Evolutionary conservation across 2,113 vertebrate species (phyloP), one percentile per base, ranked within the genome.

Genomic region (Engystomops pustulosus): DNA sequence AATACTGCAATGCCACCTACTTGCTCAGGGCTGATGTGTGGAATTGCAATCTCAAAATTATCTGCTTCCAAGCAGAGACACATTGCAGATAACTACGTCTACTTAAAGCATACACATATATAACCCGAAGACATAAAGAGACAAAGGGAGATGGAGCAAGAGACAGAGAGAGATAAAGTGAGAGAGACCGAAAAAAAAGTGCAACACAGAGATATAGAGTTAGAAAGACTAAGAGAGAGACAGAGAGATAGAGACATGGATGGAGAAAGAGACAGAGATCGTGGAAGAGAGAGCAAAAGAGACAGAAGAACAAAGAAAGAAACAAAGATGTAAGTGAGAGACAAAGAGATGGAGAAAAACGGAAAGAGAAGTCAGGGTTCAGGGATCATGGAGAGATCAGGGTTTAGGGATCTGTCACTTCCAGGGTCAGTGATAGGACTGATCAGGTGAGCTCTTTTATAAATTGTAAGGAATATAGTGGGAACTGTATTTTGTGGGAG

Each of bases 1-100:
- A 60, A 60, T 51, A 23, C 49, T 55, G 51, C 75, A 78, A 53
- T 58, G 75, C 75, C 32, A 58, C 51, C 30, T 78, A 58, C 32
- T 58, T 78, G 47, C 47, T 51, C 17, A 30, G 23, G 17, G 17
- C 20, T 23, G 68, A 11, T 70, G 55, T 60, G 25, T 14, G 10
- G 55, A 60, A 60, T 6, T 27, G 55, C 23, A 60, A 60, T 60
- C 55, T 60, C 10, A 60, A 18, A 27, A 60, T 60, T 25, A 60
- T 60, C 58, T 30, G 58, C 25, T 62, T 14, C 25, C 58, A 30
- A 47, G n/a, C n/a, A n/a, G n/a, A n/a, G n/a, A n/a, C 60, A 65
- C 15, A 65, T 32, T 62, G 58, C 4, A 62, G 58, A 62, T 60
- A 60, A 27, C 55, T 60, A 23, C 23, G 3, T 55, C 53, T 60